Base-by-base conservation (phyloP, 2,888 invertebrate genomes). In the Bombyx huttoni region DNA sequence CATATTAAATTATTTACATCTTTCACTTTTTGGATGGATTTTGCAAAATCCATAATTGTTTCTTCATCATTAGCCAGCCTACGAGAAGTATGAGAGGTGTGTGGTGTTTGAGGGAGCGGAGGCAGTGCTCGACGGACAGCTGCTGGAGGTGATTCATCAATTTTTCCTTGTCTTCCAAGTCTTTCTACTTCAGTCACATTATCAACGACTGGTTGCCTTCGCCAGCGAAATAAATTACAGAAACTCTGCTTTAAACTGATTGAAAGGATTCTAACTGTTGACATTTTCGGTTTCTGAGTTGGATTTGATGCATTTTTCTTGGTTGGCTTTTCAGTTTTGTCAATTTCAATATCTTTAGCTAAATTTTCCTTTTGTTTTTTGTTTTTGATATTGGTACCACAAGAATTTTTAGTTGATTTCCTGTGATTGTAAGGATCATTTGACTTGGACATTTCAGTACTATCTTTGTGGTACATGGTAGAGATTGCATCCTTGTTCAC, bases 21-120 rank as follows among this genome's bases (percentile, higher is more conserved):
- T 91, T 97, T 97, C 52, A 97, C 97, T 90, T 94, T 95, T 77
- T 96, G 95, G 70, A 97, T 96, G 64, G 96, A 97, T 34, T 95
- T 94, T 47, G 96, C 95, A 80, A 97, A 97, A 78, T 97, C 96
- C 81, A 94, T 91, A 47, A 91, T 89, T 0, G 88, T 85, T 51
- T 91, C 90, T 49, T 91, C 84, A 7, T 80, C 80, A 10, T 70
- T 74, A 3, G 60, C 55, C 9, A 70, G 55, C 12, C 78, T 75
- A 6, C 77, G 72, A 8, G 74, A 59, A 8, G 72, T 57, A 9
- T 61, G 75, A 2, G 66, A 83, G 34, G 70, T 62, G 13, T 68
- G 70, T 14, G 70, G 84, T 61, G 62, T 70, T 66, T 57, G 68
- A 46, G 90, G 89, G 47, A 89, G 73, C 33, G 90, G 89, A 0